Percentiles rank a stretch among this genome's conserved stretches.
phyloP scores from a whole-genome alignment of 64 coral and sea anemone genomes.

The Dendronephthya gigantea region DNA sequence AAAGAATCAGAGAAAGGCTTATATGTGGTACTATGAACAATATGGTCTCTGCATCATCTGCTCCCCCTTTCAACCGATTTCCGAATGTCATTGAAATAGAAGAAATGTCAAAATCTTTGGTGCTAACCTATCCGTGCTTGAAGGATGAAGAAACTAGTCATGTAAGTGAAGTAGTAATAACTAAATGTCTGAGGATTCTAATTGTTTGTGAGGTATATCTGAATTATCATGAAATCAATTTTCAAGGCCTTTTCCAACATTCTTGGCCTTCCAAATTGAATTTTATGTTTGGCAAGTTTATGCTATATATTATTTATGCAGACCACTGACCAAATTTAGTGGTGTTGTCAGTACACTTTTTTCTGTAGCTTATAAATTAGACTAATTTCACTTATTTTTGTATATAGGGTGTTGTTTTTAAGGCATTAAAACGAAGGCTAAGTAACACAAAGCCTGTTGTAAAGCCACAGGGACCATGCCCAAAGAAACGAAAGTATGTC shows the following conservation, averaged over 20 bases:
- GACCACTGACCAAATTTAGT: background rate
- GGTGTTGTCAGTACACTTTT: too few relatives aligned
- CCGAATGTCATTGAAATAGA: background rate
- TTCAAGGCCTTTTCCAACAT: background rate
- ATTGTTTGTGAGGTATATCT: too few relatives aligned
- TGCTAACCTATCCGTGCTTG: background rate
- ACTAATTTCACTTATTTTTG: background rate
- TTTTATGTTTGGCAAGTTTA: too few relatives aligned
- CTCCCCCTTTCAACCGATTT: background rate
- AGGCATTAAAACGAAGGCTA: background rate
- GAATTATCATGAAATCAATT: too few relatives aligned
- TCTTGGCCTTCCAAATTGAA: too few relatives aligned
- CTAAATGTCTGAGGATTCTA: too few relatives aligned
- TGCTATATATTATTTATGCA: background rate
- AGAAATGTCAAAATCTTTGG: background rate
- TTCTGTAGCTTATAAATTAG: too few relatives aligned
- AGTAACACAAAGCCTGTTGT: background rate
- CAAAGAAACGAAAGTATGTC: background rate
- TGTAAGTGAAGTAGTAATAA: too few relatives aligned
- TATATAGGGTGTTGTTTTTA: constrained; percentile 3
- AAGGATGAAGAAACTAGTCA: background rate
- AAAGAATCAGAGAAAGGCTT: background rate
- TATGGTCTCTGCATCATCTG: background rate
- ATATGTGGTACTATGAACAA: background rate
- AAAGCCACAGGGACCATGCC: constrained; percentile 1